phyloP scores from a whole-genome alignment of 2,113 vertebrate species.

The Tyto alba region DNA sequence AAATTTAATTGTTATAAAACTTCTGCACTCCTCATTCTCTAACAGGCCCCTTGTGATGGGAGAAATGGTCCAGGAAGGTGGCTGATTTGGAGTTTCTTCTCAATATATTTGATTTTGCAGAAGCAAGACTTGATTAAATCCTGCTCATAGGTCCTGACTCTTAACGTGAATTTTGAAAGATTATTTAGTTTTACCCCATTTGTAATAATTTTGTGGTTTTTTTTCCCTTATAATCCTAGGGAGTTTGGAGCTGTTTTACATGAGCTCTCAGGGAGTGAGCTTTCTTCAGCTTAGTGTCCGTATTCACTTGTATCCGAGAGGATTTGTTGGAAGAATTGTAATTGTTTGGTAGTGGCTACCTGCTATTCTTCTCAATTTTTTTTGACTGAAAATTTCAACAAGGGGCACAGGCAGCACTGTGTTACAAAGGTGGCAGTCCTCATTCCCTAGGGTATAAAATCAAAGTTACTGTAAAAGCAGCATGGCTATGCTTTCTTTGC shows the following conservation, averaged over 20 bases:
- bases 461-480: not conserved
- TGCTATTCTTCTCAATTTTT: not conserved
- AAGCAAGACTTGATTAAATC: not conserved
- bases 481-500: not conserved
- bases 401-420: not conserved
- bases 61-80: not conserved
- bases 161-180: not conserved
- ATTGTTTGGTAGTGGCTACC: not conserved
- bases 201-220: not conserved
- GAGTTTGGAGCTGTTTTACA: not conserved
- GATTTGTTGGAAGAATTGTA: not conserved
- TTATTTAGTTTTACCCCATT: not conserved
- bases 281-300: not conserved
- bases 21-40: not conserved
- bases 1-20: not conserved
- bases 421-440: not conserved
- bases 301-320: accelerated
- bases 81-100: not conserved
- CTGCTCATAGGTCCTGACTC: not conserved
- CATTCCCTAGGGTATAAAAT: not conserved
- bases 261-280: not conserved
- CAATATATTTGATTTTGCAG: not conserved
- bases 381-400: not conserved
- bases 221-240: not conserved
- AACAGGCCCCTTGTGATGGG: accelerated